Percentiles rank a stretch among this genome's conserved stretches.
These are phyloP conservation scores for Lampris incognitus DNA, from an alignment of 2,113 vertebrate genomes.

Conservation along the genomic window DNA sequence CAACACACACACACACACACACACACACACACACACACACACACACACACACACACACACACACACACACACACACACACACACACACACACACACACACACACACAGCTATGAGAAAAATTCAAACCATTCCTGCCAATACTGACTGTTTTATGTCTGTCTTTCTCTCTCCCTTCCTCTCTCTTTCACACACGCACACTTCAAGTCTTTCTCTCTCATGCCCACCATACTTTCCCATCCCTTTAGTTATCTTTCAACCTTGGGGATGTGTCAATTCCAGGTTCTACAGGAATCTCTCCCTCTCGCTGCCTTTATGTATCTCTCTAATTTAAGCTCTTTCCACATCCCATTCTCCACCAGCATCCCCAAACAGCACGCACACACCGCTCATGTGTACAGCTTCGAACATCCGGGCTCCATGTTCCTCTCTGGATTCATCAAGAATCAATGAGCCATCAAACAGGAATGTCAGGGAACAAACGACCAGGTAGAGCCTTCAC, in stretches of 20 bases:
- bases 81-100: constrained; percentile 33
- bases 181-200: constrained; percentile 7
- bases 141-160: constrained; percentile 22
- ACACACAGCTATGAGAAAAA: constrained; percentile 48
- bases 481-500: background rate
- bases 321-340: too few species aligned
- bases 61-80: constrained; percentile 3
- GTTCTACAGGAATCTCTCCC: too few species aligned
- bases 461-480: constrained; percentile 24
- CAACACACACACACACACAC: constrained; percentile 24
- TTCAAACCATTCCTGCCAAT: constrained; percentile 46
- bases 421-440: background rate
- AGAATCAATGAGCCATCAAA: constrained; percentile 24
- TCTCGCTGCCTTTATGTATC: too few species aligned
- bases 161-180: background rate
- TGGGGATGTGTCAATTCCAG: too few species aligned
- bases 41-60: constrained; percentile 33
- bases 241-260: too few species aligned
- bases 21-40: constrained; percentile 13
- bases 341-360: too few species aligned
- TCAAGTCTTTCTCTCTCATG: background rate
- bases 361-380: too few species aligned
- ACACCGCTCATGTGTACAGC: background rate
- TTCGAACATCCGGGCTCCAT: background rate
- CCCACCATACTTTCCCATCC: background rate